A percentile compares a stretch with the other conserved stretches of the same genome.
phyloP scores from a whole-genome alignment of 2,797 vertebrate genomes.

The Rhyacichthys aspro region DNA sequence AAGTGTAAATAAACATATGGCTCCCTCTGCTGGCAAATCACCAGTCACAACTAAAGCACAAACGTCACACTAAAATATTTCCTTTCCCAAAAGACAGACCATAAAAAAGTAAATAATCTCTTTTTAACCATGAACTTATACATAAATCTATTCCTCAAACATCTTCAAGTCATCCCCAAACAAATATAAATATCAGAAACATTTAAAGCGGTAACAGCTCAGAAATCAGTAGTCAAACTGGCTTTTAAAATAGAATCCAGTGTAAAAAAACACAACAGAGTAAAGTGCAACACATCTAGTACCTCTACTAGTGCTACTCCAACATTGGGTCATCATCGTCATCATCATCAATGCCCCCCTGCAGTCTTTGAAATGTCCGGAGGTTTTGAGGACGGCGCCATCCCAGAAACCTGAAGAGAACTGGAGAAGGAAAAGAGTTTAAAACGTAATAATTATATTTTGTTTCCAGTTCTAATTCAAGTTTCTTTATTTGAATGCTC shows the following conservation, averaged over 20 bases:
- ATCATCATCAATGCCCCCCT: constrained; percentile 71
- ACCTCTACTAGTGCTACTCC: constrained; percentile 60
- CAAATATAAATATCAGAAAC: not conserved
- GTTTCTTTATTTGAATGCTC: not conserved
- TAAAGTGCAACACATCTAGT: constrained; percentile 40
- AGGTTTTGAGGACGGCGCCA: constrained; percentile 39
- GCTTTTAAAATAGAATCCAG: not conserved
- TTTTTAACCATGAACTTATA: too few species aligned
- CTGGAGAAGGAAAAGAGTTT: constrained; percentile 34
- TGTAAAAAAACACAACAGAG: not conserved
- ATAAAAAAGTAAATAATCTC: too few species aligned
- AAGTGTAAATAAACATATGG: constrained; percentile 12
- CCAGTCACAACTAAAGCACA: not conserved
- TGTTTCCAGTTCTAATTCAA: not conserved
- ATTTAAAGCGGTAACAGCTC: not conserved
- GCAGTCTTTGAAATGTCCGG: constrained; percentile 81
- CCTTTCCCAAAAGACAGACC: not conserved
- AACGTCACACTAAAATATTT: not conserved
- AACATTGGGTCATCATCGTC: constrained; percentile 86
- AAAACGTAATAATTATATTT: not conserved
- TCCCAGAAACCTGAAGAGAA: constrained; percentile 76
- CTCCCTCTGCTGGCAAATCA: constrained; percentile 54
- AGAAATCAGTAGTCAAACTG: not conserved
- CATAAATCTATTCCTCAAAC: not conserved
- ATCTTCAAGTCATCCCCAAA: constrained; percentile 13